Percentiles rank a stretch among this genome's conserved stretches.
phyloP scores from a whole-genome alignment of 92 coral and sea anemone genomes.

The Palythoa heliodiscus region DNA sequence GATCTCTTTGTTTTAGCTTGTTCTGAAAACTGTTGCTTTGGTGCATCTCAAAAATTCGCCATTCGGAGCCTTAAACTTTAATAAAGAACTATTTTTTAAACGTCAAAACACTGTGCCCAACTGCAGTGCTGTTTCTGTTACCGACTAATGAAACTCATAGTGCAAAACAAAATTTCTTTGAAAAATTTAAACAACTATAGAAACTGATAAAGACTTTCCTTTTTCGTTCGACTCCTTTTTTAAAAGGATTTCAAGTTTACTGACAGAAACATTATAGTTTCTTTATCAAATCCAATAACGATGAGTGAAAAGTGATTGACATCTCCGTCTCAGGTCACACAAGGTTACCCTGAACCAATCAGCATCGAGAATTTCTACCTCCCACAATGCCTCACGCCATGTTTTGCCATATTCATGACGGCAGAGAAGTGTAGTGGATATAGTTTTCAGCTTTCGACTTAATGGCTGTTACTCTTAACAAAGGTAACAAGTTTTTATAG shows the following conservation, averaged over 20 bases:
- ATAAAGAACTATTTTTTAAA: background rate
- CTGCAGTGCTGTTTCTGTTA: background rate
- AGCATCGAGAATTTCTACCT: slow-evolving; percentile 44
- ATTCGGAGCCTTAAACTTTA: background rate
- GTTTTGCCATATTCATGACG: slow-evolving; percentile 1
- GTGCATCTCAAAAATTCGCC: background rate
- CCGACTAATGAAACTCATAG: background rate
- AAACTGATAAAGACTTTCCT: background rate
- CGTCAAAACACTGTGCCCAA: background rate
- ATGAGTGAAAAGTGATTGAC: slow-evolving; percentile 41
- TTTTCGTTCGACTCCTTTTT: background rate
- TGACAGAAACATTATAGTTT: too few species aligned
- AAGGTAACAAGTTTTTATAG: slow-evolving; percentile 14
- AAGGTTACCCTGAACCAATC: slow-evolving; percentile 54
- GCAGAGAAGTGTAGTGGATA: too few species aligned
- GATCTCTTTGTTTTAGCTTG: background rate
- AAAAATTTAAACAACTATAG: too few species aligned
- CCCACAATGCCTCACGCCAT: slow-evolving; percentile 59
- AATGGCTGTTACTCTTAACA: background rate
- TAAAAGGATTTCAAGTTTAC: background rate
- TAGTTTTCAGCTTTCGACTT: background rate
- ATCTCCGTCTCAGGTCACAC: slow-evolving; percentile 26
- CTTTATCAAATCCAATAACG: background rate
- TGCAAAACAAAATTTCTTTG: background rate
- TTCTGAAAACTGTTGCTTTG: background rate